A percentile compares a stretch with the other conserved stretches of the same genome.
These are phyloP conservation scores for Orycteropus afer DNA, from an alignment of 2,113 vertebrate species.

Conservation along the genomic window DNA sequence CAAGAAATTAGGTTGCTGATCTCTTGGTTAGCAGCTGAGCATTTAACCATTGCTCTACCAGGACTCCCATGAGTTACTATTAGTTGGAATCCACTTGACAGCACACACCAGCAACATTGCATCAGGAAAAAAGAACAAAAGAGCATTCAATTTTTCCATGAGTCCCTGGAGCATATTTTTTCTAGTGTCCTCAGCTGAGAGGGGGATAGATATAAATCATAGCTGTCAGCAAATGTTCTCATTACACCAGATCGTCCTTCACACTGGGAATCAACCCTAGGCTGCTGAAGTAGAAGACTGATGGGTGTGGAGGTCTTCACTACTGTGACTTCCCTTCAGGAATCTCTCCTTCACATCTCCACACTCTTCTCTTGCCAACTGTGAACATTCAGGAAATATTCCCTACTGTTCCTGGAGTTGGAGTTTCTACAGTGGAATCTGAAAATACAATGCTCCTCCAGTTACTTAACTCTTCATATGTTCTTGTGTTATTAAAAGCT, in stretches of 20 bases:
- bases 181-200: not conserved
- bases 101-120: too few species aligned
- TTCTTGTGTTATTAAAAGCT: not conserved
- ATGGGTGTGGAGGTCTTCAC: not conserved
- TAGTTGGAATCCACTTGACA: too few species aligned
- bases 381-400: not conserved
- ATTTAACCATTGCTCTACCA: too few species aligned
- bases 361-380: not conserved
- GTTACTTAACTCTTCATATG: not conserved
- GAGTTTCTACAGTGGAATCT: not conserved
- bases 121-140: not conserved
- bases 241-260: not conserved
- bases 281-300: too few species aligned
- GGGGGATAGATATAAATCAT: not conserved
- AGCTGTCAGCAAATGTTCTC: not conserved
- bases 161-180: too few species aligned
- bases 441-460: not conserved
- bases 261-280: not conserved
- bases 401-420: not conserved
- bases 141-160: not conserved
- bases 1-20: too few species aligned
- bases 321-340: not conserved
- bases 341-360: not conserved
- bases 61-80: too few species aligned
- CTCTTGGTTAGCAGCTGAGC: too few species aligned